Conservation (phyloP, 2,113 vertebrate species). For the Nansenia antarctica region DNA sequence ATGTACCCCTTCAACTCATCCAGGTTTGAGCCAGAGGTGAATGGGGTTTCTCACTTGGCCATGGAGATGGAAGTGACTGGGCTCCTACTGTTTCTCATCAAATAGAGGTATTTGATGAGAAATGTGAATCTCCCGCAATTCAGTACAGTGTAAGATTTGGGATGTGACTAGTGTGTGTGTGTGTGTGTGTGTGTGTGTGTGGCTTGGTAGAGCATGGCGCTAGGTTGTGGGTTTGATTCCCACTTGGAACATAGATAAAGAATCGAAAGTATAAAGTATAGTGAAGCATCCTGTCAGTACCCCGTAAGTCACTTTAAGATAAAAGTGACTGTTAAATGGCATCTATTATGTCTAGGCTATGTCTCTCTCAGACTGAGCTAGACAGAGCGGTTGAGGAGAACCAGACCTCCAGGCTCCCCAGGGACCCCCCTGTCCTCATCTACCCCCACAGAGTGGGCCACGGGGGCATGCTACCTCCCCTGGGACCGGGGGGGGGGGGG, state of each 20-base stretch:
- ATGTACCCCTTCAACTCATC: neutral
- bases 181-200: neutral
- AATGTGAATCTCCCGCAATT: neutral
- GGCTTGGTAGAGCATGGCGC: too few relatives aligned
- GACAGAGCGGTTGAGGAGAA: neutral
- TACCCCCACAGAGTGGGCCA: neutral
- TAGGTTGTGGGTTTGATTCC: too few relatives aligned
- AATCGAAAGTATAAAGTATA: too few relatives aligned
- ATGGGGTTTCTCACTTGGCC: neutral
- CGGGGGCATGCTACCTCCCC: neutral
- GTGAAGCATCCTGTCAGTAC: too few relatives aligned
- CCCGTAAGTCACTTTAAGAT: too few relatives aligned
- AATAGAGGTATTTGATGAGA: too few relatives aligned
- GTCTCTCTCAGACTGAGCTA: neutral
- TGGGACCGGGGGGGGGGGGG: too few relatives aligned
- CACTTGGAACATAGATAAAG: too few relatives aligned
- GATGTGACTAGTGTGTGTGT: neutral
- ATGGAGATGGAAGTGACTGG: neutral
- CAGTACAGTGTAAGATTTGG: neutral
- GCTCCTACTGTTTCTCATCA: neutral
- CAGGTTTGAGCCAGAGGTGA: neutral
- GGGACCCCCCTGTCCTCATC: neutral
- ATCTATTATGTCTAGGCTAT: neutral
- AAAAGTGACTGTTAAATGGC: too few relatives aligned
- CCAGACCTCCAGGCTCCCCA: neutral